Evolutionary conservation across 1,140 invertebrate species (phyloP).

Genomic region (Oncopodura yosiiana): DNA sequence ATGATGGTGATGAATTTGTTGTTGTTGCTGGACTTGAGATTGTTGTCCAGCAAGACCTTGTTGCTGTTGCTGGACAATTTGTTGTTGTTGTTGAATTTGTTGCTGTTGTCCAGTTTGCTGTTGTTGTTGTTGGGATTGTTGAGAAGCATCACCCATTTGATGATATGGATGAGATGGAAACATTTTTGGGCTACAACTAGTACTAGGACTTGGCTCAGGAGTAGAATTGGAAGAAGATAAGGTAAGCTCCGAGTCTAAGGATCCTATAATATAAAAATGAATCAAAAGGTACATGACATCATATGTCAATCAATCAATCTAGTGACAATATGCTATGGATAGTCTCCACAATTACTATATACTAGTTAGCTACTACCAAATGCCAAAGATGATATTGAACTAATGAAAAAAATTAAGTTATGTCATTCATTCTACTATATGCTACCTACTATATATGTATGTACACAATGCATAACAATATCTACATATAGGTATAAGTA

Average conservation of each 20-base stretch:
- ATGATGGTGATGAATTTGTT: conserved; percentile 37
- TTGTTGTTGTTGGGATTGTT: conserved; percentile 60
- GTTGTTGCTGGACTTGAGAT: conserved; percentile 36
- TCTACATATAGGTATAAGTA: no score
- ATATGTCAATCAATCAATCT: background rate
- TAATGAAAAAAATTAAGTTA: conserved; percentile 4
- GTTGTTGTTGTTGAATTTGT: conserved; percentile 44
- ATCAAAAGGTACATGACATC: background rate
- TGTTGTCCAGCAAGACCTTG: conserved; percentile 34
- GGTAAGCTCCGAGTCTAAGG: conserved; percentile 32
- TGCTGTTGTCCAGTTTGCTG: conserved; percentile 53
- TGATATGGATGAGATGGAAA: conserved; percentile 39
- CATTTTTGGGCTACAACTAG: conserved; percentile 34
- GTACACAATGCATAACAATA: no score
- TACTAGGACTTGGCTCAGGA: conserved; percentile 25
- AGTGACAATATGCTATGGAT: no score
- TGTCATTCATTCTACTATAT: no score
- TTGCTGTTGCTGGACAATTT: conserved; percentile 38
- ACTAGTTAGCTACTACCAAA: background rate
- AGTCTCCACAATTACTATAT: background rate
- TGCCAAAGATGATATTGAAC: background rate
- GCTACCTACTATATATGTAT: no score
- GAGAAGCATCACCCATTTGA: conserved; percentile 52
- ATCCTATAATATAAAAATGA: conserved; percentile 22
- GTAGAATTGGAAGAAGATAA: conserved; percentile 24